These are phyloP conservation scores for Ascaphus truei DNA, from an alignment of 2,113 vertebrate genomes.

Conservation along the genomic window DNA sequence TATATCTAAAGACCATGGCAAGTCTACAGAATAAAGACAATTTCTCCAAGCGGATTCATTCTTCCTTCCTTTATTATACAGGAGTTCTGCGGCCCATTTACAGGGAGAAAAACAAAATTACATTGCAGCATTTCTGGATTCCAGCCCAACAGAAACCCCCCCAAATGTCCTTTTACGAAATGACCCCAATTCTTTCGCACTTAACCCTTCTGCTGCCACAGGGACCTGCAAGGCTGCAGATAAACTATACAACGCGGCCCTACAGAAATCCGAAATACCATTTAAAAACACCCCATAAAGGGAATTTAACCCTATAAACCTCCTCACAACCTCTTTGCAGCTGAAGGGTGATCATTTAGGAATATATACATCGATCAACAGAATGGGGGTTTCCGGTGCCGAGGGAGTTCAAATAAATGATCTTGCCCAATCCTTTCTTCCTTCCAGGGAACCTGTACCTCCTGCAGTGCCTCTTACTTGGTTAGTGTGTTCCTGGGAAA, in stretches of 20 bases:
- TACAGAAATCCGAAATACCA: background rate
- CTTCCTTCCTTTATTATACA: too few relatives aligned
- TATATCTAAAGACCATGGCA: too few relatives aligned
- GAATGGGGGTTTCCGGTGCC: background rate
- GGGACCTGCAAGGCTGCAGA: background rate
- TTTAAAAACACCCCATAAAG: background rate
- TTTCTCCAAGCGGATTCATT: too few relatives aligned
- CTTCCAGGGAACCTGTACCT: background rate
- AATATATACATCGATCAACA: background rate
- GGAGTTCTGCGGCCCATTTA: too few relatives aligned
- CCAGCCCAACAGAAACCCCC: background rate
- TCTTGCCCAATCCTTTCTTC: too few relatives aligned
- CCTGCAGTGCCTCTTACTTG: background rate
- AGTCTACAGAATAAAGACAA: too few relatives aligned
- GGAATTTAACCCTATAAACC: background rate
- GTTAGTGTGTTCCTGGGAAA: slow-evolving; percentile 8
- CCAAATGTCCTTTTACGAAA: background rate
- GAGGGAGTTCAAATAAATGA: background rate
- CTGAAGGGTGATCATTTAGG: background rate
- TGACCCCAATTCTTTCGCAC: background rate
- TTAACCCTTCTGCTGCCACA: background rate
- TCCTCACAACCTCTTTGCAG: background rate
- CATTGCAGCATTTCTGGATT: slow-evolving; percentile 1
- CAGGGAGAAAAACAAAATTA: too few relatives aligned
- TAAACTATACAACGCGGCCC: background rate